Base-by-base conservation (phyloP, 2,888 invertebrate species). In the Ischnura elegans region DNA sequence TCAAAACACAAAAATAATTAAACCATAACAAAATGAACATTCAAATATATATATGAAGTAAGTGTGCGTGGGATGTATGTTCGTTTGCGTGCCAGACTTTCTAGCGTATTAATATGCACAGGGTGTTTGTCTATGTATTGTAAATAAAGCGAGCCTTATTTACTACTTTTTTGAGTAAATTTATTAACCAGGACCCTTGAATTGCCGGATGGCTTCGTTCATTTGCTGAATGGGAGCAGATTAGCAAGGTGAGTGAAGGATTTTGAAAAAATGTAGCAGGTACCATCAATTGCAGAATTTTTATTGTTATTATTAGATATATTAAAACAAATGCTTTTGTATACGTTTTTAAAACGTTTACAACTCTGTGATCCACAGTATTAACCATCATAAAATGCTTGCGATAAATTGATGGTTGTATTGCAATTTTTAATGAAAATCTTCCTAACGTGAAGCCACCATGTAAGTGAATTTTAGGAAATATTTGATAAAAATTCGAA, bases 71-170 rank as follows among this genome's bases (percentile, higher is more conserved):
- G 66, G 45, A 43, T 90, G 90, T 90, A 45, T 90, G 90, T 45
- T 66, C 61, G 90, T 66, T 55, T 90, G 90, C 90, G 90, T 55
- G 90, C 90, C 90, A 90, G 90, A 90, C 90, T 90, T 90, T 86
- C 61, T 90, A 90, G 90, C 90, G 61, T 90, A 90, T 61, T 90
- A 90, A 90, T 90, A 90, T 90, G 90, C 90, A 90, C 90, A 90
- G 90, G 90, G 94, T 95, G 95, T 94, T 95, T 94, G 95, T 95
- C 94, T 94, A 94, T 95, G 95, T 95, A 95, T 95, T 95, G 95
- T 95, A 95, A 95, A 95, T 95, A 95, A 95, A 95, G 94, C 94
- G 94, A 95, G 94, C 95, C 95, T 95, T 95, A 95, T 95, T 95
- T 95, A 95, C 95, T 95, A 94, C 94, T 94, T 93, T 94, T 94